Evolutionary conservation across 2,888 invertebrate species (phyloP), one percentile per base, ranked within the genome.

Genomic region (Philereme vetulata): DNA sequence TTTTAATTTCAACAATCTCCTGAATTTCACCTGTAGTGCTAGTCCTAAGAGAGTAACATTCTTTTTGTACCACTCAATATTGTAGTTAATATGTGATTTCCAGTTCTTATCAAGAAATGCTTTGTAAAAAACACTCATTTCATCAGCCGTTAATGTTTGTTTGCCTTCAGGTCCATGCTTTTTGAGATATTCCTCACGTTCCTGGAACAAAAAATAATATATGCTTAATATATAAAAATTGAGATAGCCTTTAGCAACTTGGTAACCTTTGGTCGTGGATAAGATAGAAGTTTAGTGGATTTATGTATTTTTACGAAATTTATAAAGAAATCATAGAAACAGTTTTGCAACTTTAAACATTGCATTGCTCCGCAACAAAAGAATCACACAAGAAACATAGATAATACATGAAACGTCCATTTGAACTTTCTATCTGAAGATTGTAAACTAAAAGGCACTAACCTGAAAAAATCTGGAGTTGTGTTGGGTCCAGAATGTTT

Each of bases 51-150:
- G 83, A 10, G 91, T 90, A 47, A 96, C 85, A 86, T 97, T 98
- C 77, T 93, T 95, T 73, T 94, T 94, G 82, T 97, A 97, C 97
- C 97, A 98, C 60, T 95, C 94, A 54, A 95, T 89, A 78, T 98
- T 98, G 80, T 97, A 98, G 60, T 92, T 85, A 0, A 95, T 85
- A 82, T 98, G 97, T 0, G 89, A 83, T 70, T 93, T 93, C 95
- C 96, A 96, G 81, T 97, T 96, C 77, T 95, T 95, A 81, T 97
- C 96, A 9, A 98, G 89, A 81, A 98, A 98, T 51, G 93, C 85
- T 88, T 96, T 97, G 79, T 98, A 98, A 85, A 98, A 98, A 33
- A 95, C 94, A 72, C 97, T 97, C 96, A 98, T 96, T 85, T 96
- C 96, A 85, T 97, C 97, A 1, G 96, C 95, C 4, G 95, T 94